Percentiles rank a stretch among this genome's conserved stretches.
Evolutionary conservation across 2,797 vertebrate genomes (phyloP).

Genomic region (Pseudochromis fuscus): DNA sequence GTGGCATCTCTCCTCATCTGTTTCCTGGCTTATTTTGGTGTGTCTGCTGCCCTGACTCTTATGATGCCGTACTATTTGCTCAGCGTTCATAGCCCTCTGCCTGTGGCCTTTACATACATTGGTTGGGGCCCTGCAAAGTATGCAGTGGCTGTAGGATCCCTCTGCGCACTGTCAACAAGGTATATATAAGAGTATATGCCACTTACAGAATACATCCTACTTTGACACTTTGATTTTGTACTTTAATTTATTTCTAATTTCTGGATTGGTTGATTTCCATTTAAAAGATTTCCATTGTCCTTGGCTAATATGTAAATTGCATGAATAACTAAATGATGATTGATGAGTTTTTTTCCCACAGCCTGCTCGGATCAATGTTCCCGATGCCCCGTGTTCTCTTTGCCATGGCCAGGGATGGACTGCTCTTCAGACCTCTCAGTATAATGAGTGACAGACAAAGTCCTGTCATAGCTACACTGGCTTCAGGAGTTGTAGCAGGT

Average conservation of each 20-base stretch:
- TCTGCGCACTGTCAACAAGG: slow-evolving; percentile 92
- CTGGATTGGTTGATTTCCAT: background rate
- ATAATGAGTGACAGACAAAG: slow-evolving; percentile 84
- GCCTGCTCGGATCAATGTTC: slow-evolving; percentile 91
- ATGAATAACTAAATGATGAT: background rate
- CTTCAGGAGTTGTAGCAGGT: slow-evolving; percentile 89
- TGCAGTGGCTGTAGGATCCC: slow-evolving; percentile 87
- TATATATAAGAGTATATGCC: slow-evolving; percentile 40
- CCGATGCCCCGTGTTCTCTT: slow-evolving; percentile 91
- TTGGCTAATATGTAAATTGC: background rate
- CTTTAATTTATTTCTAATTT: background rate
- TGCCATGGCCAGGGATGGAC: slow-evolving; percentile 92
- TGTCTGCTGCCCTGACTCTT: slow-evolving; percentile 89
- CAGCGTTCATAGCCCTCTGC: slow-evolving; percentile 86
- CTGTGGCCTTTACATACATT: slow-evolving; percentile 87
- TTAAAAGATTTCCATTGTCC: background rate
- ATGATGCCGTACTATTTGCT: slow-evolving; percentile 92
- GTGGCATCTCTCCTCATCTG: slow-evolving; percentile 89
- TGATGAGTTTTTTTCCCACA: slow-evolving; percentile 59
- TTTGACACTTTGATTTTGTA: background rate
- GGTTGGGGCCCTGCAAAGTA: slow-evolving; percentile 89
- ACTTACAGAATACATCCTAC: background rate
- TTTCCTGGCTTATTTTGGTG: slow-evolving; percentile 90
- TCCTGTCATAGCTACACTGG: slow-evolving; percentile 86
- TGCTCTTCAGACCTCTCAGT: slow-evolving; percentile 89